Percentiles rank a stretch among this genome's conserved stretches.
phyloP scores from a whole-genome alignment of 1,140 invertebrate species.

The Apis cerana region DNA sequence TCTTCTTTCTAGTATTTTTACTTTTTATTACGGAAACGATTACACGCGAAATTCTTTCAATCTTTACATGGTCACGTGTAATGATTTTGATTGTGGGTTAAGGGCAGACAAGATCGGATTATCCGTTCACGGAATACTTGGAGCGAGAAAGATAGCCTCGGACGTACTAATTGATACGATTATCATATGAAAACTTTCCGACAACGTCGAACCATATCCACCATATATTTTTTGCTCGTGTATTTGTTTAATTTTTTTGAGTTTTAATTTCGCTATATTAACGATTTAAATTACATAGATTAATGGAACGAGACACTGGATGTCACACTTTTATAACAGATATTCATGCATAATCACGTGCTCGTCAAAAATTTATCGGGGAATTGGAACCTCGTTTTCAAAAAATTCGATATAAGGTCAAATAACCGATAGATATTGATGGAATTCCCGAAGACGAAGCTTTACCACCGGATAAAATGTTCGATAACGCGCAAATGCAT shows the following conservation, averaged over 20 bases:
- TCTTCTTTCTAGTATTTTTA: background rate
- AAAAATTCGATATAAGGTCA: background rate
- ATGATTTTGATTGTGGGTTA: too few species aligned
- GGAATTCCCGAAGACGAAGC: conserved; percentile 8
- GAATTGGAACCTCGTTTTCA: background rate
- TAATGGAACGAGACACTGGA: background rate
- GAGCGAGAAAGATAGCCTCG: conserved; percentile 13
- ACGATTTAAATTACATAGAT: background rate
- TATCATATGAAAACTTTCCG: conserved; percentile 51
- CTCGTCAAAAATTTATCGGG: background rate
- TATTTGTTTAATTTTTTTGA: background rate
- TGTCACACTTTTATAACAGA: background rate
- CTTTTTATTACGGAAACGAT: background rate
- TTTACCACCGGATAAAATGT: conserved; percentile 24
- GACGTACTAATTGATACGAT: conserved; percentile 33
- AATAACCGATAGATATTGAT: background rate
- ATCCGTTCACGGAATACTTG: background rate
- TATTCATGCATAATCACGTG: background rate
- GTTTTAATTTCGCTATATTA: background rate
- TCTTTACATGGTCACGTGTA: background rate
- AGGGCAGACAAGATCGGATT: background rate
- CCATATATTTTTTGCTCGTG: too few species aligned
- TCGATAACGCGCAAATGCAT: conserved; percentile 39
- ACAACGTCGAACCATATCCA: background rate
- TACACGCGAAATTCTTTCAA: background rate